Base-by-base conservation (phyloP, 2,797 vertebrate genomes). In the Labroides dimidiatus region DNA sequence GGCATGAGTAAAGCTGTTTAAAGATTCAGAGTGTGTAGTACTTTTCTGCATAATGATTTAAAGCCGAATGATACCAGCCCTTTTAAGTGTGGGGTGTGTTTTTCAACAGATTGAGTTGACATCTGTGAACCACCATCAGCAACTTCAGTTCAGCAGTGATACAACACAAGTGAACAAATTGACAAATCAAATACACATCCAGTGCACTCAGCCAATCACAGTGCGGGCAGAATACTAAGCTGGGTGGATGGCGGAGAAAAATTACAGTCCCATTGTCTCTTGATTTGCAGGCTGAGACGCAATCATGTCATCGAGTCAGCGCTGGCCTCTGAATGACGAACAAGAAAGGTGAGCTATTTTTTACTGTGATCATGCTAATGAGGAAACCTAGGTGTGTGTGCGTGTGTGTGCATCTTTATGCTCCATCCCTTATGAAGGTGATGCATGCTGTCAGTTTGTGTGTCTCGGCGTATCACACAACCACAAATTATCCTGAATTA, bases 261-360 rank as follows among this genome's bases (percentile, higher is more conserved):
- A 89, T 86, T 80, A 87, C 72, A 19, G 42, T 43, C 51, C 73
- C 56, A 85, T 89, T 91, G 85, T 90, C 70, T 81, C 75, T 69
- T 87, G 86, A 91, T 89, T 91, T 87, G 75, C 59, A 80, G 54
- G 75, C 82, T 16, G 64, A 78, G 75, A 82, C 76, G 82, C 75
- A 89, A 89, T 91, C 82, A 88, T 68, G 69, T 81, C 70, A 71
- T 69, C 15, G 49, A 60, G 55, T 54, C 54, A 64, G 64, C 60
- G 63, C 57, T 61, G 79, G 75, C 81, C 78, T 70, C 80, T 66
- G 74, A 82, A 81, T 77, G 69, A 77, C 80, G 82, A 75, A 78
- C 65, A 77, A 50, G 75, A 66, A 83, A 84, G 84, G 78, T 86
- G 84, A 84, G 69, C 80, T 77, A 75, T 87, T 89, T 48, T 84